Conservation (phyloP, 2,797 vertebrate genomes). For the Mycteria americana region DNA sequence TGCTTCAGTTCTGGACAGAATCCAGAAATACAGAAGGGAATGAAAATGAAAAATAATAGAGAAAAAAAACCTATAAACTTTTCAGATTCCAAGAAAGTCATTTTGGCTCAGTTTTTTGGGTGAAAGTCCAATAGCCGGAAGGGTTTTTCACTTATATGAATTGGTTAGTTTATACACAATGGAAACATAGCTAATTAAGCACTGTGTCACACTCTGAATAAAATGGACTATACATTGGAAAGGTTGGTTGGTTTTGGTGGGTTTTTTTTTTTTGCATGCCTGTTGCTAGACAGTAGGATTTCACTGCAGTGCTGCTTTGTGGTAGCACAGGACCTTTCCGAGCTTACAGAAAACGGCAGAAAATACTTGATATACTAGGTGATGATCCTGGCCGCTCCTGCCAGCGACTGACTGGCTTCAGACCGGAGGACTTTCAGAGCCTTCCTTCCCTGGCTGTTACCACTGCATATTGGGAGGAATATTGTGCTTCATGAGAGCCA, state of each 20-base stretch:
- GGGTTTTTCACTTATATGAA: not conserved
- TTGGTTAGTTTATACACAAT: not conserved
- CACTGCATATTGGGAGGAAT: fast-evolving
- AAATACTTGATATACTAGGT: not conserved
- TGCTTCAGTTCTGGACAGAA: not conserved
- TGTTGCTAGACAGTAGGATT: not conserved
- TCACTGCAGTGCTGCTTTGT: not conserved
- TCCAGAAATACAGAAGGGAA: not conserved
- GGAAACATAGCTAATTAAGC: not conserved
- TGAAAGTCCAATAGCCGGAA: not conserved
- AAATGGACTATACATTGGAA: fast-evolving
- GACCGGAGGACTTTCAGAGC: not conserved
- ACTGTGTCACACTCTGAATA: not conserved
- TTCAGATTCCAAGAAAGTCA: not conserved
- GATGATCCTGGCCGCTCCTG: not conserved
- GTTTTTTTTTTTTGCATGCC: too few species aligned
- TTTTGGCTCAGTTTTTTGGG: not conserved
- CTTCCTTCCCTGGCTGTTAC: not conserved
- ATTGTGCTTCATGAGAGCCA: not conserved
- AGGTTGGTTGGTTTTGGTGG: not conserved
- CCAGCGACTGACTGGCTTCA: not conserved
- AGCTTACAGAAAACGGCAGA: not conserved
- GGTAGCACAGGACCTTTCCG: not conserved
- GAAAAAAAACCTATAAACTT: not conserved
- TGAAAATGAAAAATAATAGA: constrained; percentile 33